These are phyloP conservation scores for Myopa tessellatipennis DNA, from an alignment of 2,888 invertebrate genomes.

Conservation along the genomic window DNA sequence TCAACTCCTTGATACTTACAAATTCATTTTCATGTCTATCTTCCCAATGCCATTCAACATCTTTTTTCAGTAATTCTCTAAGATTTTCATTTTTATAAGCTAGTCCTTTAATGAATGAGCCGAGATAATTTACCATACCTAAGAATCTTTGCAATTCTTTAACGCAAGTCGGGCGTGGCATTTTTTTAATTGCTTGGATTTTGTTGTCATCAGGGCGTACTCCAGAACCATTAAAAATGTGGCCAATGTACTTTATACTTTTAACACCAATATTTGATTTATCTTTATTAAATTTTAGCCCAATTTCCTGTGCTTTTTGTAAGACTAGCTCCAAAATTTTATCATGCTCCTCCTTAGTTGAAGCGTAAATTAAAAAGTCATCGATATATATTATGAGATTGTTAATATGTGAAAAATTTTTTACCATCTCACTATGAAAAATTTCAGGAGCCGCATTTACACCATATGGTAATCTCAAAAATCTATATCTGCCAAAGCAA, in stretches of 20 bases:
- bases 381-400: constrained; percentile 24
- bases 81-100: too few relatives aligned
- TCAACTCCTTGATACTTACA: too few relatives aligned
- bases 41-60: too few relatives aligned
- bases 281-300: background rate
- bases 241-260: too few relatives aligned
- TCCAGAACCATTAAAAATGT: background rate
- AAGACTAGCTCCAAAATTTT: too few relatives aligned
- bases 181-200: too few relatives aligned
- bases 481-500: background rate
- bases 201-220: too few relatives aligned
- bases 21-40: too few relatives aligned
- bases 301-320: background rate
- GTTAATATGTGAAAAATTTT: background rate
- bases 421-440: constrained; percentile 3
- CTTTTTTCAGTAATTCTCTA: too few relatives aligned
- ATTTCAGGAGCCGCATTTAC: constrained; percentile 6
- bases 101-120: background rate
- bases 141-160: background rate
- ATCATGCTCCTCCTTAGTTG: background rate
- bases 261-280: background rate
- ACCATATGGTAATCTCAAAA: background rate
- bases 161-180: too few relatives aligned
- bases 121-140: constrained; percentile 9
- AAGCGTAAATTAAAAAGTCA: constrained; percentile 8